Evolutionary conservation across 2,113 vertebrate species (phyloP).

Genomic region (Daphoenositta chrysoptera): DNA sequence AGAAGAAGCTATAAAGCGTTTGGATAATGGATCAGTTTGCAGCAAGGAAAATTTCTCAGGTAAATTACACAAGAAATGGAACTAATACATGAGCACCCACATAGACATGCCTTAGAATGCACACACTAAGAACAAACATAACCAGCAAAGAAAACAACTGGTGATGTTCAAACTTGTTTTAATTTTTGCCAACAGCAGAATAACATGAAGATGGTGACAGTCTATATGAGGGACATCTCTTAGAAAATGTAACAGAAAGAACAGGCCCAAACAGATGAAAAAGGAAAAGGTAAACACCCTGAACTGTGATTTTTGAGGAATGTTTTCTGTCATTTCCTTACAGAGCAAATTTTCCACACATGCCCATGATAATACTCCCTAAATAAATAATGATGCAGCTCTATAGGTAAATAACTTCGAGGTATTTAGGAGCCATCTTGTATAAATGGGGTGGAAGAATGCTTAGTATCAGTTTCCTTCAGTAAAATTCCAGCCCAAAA

Average conservation of each 20-base stretch:
- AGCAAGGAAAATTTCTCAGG: not conserved
- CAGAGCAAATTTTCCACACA: not conserved
- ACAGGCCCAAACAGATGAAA: not conserved
- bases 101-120: not conserved
- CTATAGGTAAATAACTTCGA: not conserved
- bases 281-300: not conserved
- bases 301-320: not conserved
- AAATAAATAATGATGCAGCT: not conserved
- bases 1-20: not conserved
- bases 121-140: not conserved
- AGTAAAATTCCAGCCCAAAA: not conserved
- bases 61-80: not conserved
- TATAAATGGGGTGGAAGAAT: not conserved
- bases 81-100: not conserved
- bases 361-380: not conserved
- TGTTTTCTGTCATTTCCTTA: not conserved
- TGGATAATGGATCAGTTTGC: not conserved
- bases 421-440: not conserved
- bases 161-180: not conserved
- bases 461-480: not conserved
- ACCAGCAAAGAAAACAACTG: not conserved
- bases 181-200: not conserved
- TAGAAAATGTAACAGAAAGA: not conserved
- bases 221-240: not conserved
- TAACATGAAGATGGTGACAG: not conserved